Conservation (phyloP, 2,797 vertebrate genomes). For the Poecilia picta region DNA sequence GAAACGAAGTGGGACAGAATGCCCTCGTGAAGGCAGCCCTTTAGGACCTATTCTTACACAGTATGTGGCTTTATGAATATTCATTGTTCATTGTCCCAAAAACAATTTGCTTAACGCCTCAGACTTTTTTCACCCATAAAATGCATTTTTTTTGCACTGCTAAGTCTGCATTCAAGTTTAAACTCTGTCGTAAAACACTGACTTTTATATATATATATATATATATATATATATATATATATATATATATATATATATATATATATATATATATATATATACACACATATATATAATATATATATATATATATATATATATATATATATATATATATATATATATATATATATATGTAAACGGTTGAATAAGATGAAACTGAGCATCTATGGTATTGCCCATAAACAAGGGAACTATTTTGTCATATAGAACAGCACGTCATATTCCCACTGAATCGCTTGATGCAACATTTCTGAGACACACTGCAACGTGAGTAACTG, state of each 20-base stretch:
- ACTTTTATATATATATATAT: too few species aligned
- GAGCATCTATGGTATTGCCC: background rate
- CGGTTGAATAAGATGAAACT: background rate
- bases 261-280: too few species aligned
- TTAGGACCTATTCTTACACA: constrained; percentile 74
- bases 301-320: too few species aligned
- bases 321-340: too few species aligned
- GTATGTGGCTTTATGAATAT: constrained; percentile 73
- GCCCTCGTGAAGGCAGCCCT: constrained; percentile 75
- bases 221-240: too few species aligned
- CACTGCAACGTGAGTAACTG: constrained; percentile 30
- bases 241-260: too few species aligned
- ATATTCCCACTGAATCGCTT: background rate
- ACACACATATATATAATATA: too few species aligned
- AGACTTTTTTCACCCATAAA: constrained; percentile 67
- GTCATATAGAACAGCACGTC: constrained; percentile 6
- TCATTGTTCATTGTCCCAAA: constrained; percentile 79
- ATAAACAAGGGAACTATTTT: background rate
- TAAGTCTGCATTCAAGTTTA: constrained; percentile 34
- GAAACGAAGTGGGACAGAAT: constrained; percentile 75
- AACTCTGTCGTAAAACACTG: constrained; percentile 14
- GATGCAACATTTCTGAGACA: constrained; percentile 12
- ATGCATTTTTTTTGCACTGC: constrained; percentile 46
- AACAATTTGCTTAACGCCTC: constrained; percentile 73
- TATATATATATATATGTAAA: too few species aligned